These are phyloP conservation scores for Phalacrocorax aristotelis DNA, from an alignment of 2,113 vertebrate species.

Conservation along the genomic window DNA sequence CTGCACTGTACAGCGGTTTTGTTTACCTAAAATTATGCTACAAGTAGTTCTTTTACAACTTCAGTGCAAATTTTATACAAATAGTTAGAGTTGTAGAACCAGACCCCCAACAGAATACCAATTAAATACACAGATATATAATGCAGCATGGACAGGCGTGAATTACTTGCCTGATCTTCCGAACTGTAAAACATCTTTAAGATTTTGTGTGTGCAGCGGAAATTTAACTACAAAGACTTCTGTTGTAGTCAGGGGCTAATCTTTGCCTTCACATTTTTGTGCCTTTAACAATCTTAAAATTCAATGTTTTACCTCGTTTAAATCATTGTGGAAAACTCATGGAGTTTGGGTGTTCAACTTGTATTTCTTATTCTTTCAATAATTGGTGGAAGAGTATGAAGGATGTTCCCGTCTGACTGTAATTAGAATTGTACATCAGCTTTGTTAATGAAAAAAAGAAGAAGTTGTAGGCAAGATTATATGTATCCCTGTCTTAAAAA, in stretches of 20 bases:
- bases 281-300: background rate
- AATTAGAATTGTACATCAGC: background rate
- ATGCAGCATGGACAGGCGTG: fast-evolving
- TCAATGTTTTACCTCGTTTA: background rate
- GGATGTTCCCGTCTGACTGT: background rate
- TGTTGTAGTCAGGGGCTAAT: background rate
- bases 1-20: background rate
- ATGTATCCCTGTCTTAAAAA: background rate
- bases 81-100: background rate
- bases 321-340: background rate
- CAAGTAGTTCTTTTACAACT: background rate
- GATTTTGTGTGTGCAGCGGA: background rate
- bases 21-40: background rate
- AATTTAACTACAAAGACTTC: background rate
- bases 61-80: background rate
- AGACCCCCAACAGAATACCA: background rate
- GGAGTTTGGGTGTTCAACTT: background rate
- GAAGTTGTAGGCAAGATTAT: background rate
- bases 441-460: background rate
- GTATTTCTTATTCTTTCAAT: background rate
- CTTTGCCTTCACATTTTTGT: background rate
- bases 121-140: fast-evolving
- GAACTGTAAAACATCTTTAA: background rate
- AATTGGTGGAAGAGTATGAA: background rate
- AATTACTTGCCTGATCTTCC: background rate